Evolutionary conservation across 2,113 vertebrate genomes (phyloP), one percentile per base, ranked within the genome.

Genomic region (Nothobranchius furzeri): DNA sequence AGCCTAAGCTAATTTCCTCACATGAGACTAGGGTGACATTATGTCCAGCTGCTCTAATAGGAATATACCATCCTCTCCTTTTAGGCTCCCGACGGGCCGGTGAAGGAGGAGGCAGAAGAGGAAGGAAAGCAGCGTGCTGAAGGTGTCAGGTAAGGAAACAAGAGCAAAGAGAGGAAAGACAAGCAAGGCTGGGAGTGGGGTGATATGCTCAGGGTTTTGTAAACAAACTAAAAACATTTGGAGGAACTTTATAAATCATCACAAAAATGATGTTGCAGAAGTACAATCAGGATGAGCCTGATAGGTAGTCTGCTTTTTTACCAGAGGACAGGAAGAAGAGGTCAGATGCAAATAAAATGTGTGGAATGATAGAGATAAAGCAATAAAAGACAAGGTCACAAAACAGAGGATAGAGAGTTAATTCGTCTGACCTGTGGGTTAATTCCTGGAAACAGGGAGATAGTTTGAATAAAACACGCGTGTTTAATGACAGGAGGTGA

Each of bases 101-200:
- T 88, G 43, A 66, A 92, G 76, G 78, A 45, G 53, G 83, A 85
- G 75, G 77, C 88, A 50, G 81, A 92, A 53, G 70, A 89, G 49
- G 74, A 82, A 73, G 90, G 92, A 67, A 80, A 75, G 6, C 85
- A 76, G 49, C 86, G 85, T 43, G 78, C 86, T 4, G 84, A 93
- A 61, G 60, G 69, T 51, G 89, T 93, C 73, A 94, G 93, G 95
- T 98, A 82, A 93, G 90, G 36, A 82, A 71, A 70, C 7, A 45
- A 15, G 24, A 13, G 30, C 3, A 48, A 66, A 55, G 42, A 57
- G 47, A 45, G 7, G 25, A n/a, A 15, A 4, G 52, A 48, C 12
- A 53, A 65, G 47, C 15, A 35, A 37, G 17, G 4, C 11, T 17
- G 12, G 15, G 43, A 14, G 17, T 4, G 7, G 9, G 6, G 12